These are phyloP conservation scores for Brachionus plicatilis DNA, from an alignment of 1,140 invertebrate genomes.

Conservation along the genomic window DNA sequence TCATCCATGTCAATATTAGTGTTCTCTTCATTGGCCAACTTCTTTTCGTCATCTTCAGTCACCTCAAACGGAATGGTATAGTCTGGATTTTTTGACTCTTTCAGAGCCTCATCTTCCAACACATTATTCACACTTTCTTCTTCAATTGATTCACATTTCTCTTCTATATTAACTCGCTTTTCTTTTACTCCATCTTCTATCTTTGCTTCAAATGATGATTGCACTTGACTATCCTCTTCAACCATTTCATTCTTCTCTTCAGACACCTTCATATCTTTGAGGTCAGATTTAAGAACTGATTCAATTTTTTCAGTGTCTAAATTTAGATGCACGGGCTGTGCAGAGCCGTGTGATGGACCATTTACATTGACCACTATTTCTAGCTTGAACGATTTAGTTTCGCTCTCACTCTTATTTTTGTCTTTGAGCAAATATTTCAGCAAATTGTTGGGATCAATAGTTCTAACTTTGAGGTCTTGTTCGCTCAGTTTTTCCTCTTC, in stretches of 20 bases:
- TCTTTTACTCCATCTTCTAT: too few relatives aligned
- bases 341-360: not conserved
- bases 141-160: not conserved
- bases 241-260: not conserved
- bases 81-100: not conserved
- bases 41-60: not conserved
- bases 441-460: not conserved
- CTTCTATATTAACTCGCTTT: not conserved
- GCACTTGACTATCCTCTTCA: not conserved
- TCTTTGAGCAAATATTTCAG: conserved; percentile 9
- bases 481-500: not conserved
- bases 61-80: not conserved
- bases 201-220: not conserved
- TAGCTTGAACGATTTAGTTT: not conserved
- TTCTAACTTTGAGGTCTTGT: not conserved
- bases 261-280: not conserved
- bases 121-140: not conserved
- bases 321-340: not conserved
- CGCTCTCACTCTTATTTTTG: not conserved
- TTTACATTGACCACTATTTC: conserved; percentile 7
- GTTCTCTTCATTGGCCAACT: not conserved
- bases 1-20: not conserved
- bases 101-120: not conserved
- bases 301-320: not conserved
- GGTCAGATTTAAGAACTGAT: not conserved